Evolutionary conservation across 2,888 invertebrate species (phyloP).

Genomic region (Eupithecia abbreviata): DNA sequence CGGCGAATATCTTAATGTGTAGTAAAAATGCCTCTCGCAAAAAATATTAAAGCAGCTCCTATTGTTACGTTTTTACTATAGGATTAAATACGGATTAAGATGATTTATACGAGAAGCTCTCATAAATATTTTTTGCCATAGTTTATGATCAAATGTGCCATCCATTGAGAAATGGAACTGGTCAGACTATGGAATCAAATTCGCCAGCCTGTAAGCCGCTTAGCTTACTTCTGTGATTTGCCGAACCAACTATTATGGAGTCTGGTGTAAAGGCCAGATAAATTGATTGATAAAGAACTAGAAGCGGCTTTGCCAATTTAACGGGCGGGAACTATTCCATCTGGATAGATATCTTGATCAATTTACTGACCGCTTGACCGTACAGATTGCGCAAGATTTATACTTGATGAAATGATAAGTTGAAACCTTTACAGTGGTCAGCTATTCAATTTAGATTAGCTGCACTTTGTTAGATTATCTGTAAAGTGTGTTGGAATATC

Average conservation of each 20-base stretch:
- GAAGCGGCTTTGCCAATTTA: conserved; percentile 71
- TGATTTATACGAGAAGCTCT: conserved; percentile 4
- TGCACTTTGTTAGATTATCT: conserved; percentile 11
- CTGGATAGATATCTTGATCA: conserved; percentile 64
- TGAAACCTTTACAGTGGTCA: conserved; percentile 6
- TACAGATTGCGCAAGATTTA: conserved; percentile 62
- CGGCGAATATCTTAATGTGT: neutral
- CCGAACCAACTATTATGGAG: conserved; percentile 48
- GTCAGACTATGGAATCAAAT: conserved; percentile 69
- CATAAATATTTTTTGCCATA: conserved; percentile 10
- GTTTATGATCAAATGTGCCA: conserved; percentile 10
- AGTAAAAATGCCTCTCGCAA: neutral
- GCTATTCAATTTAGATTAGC: conserved; percentile 34
- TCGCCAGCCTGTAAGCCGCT: conserved; percentile 41
- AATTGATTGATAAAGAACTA: conserved; percentile 78
- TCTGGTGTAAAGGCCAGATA: conserved; percentile 61
- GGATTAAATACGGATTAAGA: conserved; percentile 18
- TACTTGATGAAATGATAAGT: conserved; percentile 53
- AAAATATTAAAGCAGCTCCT: conserved; percentile 13
- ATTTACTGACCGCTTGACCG: conserved; percentile 53
- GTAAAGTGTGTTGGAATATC: conserved; percentile 8
- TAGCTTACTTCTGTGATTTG: conserved; percentile 20
- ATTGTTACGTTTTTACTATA: conserved; percentile 16
- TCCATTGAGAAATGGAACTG: conserved; percentile 67
- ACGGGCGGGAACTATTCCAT: conserved; percentile 67